Conservation (phyloP, 92 coral and sea anemone species). For the Zoanthus sociatus region DNA sequence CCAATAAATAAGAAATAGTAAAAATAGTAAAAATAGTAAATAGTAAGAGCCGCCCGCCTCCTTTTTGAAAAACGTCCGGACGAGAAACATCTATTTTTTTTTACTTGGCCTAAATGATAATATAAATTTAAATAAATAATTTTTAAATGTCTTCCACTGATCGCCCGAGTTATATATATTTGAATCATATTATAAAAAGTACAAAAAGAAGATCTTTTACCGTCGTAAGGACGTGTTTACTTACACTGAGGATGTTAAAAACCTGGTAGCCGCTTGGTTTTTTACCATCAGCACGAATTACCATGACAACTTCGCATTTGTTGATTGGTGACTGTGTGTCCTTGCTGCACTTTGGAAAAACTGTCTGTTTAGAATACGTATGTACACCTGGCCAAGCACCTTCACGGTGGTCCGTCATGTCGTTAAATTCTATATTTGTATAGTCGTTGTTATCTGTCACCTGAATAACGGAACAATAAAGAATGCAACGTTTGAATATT, state of each 20-base stretch:
- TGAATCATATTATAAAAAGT: too few relatives aligned
- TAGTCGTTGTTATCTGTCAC: background rate
- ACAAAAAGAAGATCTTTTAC: too few relatives aligned
- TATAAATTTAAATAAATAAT: too few relatives aligned
- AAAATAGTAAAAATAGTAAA: too few relatives aligned
- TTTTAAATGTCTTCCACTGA: too few relatives aligned
- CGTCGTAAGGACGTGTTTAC: background rate
- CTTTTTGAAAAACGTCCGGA: too few relatives aligned
- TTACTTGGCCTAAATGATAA: too few relatives aligned
- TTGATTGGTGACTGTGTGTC: constrained; percentile 22
- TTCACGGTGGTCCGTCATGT: background rate
- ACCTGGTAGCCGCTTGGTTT: background rate
- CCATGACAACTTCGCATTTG: constrained; percentile 5
- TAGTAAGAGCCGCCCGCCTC: too few relatives aligned
- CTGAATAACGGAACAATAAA: background rate
- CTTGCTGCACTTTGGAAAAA: constrained; percentile 13
- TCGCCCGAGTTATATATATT: too few relatives aligned
- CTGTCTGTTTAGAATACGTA: constrained; percentile 5
- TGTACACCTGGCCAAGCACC: background rate
- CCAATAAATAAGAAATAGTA: too few relatives aligned
- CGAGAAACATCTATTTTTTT: too few relatives aligned
- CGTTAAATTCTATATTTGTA: background rate
- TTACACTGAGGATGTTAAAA: background rate
- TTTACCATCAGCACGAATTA: background rate
- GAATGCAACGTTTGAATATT: too few relatives aligned